phyloP scores from a whole-genome alignment of 2,113 vertebrate species.

The Pachyramphus minor region DNA sequence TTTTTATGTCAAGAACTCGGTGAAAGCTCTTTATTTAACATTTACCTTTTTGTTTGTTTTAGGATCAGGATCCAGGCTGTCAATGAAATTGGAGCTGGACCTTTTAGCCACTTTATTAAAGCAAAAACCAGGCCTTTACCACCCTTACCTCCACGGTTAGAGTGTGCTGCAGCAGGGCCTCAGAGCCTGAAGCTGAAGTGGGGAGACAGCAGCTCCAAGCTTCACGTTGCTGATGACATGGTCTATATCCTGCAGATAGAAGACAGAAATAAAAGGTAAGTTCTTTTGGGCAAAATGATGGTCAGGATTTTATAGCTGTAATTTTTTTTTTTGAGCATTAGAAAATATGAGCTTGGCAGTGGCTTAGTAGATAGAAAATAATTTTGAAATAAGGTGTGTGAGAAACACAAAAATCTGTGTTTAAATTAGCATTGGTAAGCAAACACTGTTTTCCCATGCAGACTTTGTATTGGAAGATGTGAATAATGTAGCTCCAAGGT shows the following conservation, averaged over 20 bases:
- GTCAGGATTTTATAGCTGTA: not conserved
- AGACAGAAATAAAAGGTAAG: constrained; percentile 91
- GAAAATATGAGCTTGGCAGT: not conserved
- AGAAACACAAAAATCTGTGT: not conserved
- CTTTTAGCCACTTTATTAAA: constrained; percentile 83
- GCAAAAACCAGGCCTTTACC: constrained; percentile 90
- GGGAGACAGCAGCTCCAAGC: constrained; percentile 85
- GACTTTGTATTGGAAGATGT: not conserved
- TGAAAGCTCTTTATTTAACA: not conserved
- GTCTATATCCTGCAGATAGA: constrained; percentile 93
- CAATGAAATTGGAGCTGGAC: constrained; percentile 89
- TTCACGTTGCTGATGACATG: constrained; percentile 77
- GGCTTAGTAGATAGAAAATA: not conserved
- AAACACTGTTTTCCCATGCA: not conserved
- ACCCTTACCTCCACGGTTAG: constrained; percentile 88
- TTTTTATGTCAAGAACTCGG: not conserved
- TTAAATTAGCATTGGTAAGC: not conserved
- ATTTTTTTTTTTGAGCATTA: not conserved
- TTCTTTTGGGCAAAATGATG: not conserved
- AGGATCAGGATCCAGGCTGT: constrained; percentile 92
- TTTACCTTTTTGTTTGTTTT: not conserved
- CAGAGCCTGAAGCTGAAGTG: constrained; percentile 98
- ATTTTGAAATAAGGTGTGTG: not conserved
- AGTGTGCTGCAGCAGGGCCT: constrained; percentile 90
- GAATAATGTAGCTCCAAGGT: not conserved